Percentiles rank a stretch among this genome's conserved stretches.
phyloP scores from a whole-genome alignment of 2,113 vertebrate genomes.

The Psammodynastes pulverulentus region DNA sequence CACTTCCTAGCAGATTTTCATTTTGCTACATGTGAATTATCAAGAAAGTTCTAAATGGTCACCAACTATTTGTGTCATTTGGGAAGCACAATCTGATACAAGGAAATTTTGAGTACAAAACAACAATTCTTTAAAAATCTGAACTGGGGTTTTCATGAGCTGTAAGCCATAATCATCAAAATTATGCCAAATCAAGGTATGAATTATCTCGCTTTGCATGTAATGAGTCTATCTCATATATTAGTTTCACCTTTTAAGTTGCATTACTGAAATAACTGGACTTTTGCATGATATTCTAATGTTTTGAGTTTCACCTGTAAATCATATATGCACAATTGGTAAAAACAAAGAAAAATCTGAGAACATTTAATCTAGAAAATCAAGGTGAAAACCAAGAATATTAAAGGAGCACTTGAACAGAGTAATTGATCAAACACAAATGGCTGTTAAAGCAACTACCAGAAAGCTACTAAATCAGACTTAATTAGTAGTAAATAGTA shows the following conservation, averaged over 20 bases:
- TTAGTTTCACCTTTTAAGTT: too few relatives aligned
- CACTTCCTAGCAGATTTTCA: too few relatives aligned
- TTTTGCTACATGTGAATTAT: background rate
- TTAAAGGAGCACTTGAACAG: background rate
- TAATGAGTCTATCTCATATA: too few relatives aligned
- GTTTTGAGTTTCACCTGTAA: too few relatives aligned
- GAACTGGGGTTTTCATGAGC: too few relatives aligned
- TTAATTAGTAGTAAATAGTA: background rate
- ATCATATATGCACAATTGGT: background rate
- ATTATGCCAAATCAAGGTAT: too few relatives aligned
- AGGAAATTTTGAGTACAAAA: background rate
- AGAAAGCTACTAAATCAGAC: background rate
- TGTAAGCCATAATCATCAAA: too few relatives aligned
- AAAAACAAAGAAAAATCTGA: background rate
- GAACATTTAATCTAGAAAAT: background rate
- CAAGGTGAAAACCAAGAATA: background rate
- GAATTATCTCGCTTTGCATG: too few relatives aligned
- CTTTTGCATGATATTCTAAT: too few relatives aligned
- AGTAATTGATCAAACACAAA: background rate
- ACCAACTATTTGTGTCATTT: background rate
- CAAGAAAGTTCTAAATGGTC: background rate
- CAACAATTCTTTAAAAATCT: background rate
- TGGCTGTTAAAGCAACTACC: background rate
- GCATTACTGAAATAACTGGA: too few relatives aligned
- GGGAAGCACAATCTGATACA: background rate